phyloP scores from a whole-genome alignment of 2,888 invertebrate genomes.

The Polyploca ridens region DNA sequence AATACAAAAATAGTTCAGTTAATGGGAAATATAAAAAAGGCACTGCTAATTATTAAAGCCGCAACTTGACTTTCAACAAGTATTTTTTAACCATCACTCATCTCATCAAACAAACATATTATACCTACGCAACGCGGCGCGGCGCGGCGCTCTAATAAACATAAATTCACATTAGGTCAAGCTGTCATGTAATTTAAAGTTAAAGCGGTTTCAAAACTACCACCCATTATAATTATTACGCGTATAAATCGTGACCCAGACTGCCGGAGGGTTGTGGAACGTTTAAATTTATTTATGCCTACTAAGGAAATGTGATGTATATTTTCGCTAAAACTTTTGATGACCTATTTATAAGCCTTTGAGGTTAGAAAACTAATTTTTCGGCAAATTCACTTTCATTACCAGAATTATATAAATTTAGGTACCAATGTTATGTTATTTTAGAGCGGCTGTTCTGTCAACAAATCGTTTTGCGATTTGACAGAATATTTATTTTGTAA shows the following conservation, averaged over 20 bases:
- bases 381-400: no score
- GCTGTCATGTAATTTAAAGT: conserved; percentile 4
- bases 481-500: no score
- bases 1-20: no score
- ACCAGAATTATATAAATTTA: not conserved
- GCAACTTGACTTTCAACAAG: not conserved
- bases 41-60: no score
- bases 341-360: no score
- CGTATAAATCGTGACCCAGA: not conserved
- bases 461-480: no score
- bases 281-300: not conserved
- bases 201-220: conserved; percentile 6
- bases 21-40: no score
- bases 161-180: not conserved
- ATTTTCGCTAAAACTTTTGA: not conserved
- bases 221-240: not conserved
- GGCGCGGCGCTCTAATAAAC: not conserved
- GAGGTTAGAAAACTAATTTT: no score
- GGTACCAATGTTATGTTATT: not conserved
- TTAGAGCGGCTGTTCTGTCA: no score
- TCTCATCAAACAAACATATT: not conserved
- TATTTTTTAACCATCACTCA: not conserved
- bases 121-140: not conserved
- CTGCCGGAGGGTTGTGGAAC: not conserved
- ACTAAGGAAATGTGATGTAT: not conserved